Evolutionary conservation across 2,797 vertebrate species (phyloP).

Genomic region (Enteromius thamalakanensis): DNA sequence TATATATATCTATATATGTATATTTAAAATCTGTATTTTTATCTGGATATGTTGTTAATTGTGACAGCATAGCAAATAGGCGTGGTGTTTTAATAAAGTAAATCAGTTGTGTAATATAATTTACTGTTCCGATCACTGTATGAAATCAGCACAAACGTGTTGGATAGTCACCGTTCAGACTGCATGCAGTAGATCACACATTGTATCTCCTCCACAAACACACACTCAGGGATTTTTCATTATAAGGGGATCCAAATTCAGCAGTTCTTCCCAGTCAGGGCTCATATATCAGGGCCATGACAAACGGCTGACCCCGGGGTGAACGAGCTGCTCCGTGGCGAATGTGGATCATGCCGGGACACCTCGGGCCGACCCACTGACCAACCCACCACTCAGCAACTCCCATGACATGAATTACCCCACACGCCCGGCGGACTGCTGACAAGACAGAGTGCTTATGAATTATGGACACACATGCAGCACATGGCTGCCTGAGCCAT

Average conservation of each 20-base stretch:
- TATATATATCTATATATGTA: no score
- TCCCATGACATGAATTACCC: conserved; percentile 41
- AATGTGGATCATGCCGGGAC: conserved; percentile 51
- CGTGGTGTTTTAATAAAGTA: neutral
- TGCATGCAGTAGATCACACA: conserved; percentile 22
- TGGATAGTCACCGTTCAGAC: conserved; percentile 11
- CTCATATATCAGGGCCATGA: conserved; percentile 52
- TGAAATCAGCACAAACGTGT: conserved; percentile 12
- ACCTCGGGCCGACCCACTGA: conserved; percentile 25
- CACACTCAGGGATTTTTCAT: conserved; percentile 26
- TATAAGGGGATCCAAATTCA: conserved; percentile 34
- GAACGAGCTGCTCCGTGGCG: conserved; percentile 32
- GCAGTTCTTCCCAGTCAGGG: conserved; percentile 43
- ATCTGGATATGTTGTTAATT: no score
- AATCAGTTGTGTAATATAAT: neutral
- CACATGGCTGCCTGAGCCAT: neutral
- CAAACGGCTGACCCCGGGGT: conserved; percentile 42
- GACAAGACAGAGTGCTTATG: conserved; percentile 46
- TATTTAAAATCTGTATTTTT: no score
- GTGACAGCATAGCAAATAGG: neutral
- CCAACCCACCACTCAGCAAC: conserved; percentile 39
- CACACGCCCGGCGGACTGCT: conserved; percentile 33
- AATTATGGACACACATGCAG: conserved; percentile 36
- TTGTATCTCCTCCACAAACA: conserved; percentile 6
- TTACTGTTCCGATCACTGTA: neutral